Evolutionary conservation across 2,888 invertebrate species (phyloP).

Genomic region (Lithophane leautieri): DNA sequence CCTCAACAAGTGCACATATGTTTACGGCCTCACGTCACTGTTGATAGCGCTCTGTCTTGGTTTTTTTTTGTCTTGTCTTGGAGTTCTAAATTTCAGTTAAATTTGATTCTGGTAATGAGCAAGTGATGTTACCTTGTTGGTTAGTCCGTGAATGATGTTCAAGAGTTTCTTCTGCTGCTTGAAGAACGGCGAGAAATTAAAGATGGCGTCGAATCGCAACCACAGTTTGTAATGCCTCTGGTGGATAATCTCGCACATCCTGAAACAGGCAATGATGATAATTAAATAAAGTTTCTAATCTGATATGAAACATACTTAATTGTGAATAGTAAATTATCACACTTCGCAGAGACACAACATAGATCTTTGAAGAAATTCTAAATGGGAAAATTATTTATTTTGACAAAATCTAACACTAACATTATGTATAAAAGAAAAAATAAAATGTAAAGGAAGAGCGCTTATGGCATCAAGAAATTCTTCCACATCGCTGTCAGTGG

Average conservation of each 20-base stretch:
- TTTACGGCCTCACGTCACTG: no score
- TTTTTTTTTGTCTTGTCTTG: no score
- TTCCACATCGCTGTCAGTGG: no score
- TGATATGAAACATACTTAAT: neutral
- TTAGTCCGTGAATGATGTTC: conserved; percentile 93
- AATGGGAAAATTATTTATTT: no score
- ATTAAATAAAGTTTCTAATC: neutral
- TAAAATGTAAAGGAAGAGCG: no score
- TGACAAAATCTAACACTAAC: no score
- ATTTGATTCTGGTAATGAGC: neutral
- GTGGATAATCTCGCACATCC: conserved; percentile 95
- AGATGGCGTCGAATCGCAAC: conserved; percentile 93
- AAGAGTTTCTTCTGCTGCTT: conserved; percentile 93
- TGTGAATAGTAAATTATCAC: neutral
- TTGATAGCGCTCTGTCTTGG: no score
- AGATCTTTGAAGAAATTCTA: neutral
- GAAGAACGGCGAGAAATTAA: conserved; percentile 92
- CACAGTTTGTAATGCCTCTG: conserved; percentile 94
- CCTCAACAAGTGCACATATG: no score
- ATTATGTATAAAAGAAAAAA: no score
- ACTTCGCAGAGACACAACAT: neutral
- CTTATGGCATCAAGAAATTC: no score
- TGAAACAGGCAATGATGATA: conserved; percentile 63
- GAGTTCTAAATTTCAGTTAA: neutral
- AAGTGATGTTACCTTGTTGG: conserved; percentile 91